Conservation (phyloP, 92 coral and sea anemone species). For the Bergia puertoricense region DNA sequence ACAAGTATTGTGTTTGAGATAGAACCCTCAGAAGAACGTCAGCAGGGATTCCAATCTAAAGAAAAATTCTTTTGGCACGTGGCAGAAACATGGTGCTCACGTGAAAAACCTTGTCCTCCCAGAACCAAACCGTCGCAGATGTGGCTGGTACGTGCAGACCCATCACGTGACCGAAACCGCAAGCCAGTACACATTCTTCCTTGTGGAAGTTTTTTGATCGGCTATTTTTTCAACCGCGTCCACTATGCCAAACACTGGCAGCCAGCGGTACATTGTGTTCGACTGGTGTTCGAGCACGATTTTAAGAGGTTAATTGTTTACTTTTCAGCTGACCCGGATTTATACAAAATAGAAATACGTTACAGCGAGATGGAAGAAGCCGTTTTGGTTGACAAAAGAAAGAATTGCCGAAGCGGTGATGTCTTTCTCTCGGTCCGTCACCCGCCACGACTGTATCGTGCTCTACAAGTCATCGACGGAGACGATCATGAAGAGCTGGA, state of each 20-base stretch:
- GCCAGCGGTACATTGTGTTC: slow-evolving; percentile 57
- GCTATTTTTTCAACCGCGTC: slow-evolving; percentile 75
- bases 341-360: slow-evolving; percentile 63
- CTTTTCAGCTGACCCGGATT: slow-evolving; percentile 44
- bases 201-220: slow-evolving; percentile 61
- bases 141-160: slow-evolving; percentile 68
- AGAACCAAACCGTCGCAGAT: slow-evolving; percentile 42
- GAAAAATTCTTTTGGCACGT: slow-evolving; percentile 56
- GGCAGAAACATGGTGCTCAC: slow-evolving; percentile 73
- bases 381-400: slow-evolving; percentile 62
- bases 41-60: slow-evolving; percentile 35
- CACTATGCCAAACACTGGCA: slow-evolving; percentile 75
- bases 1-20: slow-evolving; percentile 41
- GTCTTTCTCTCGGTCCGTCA: slow-evolving; percentile 53
- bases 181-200: slow-evolving; percentile 76
- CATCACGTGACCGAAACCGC: slow-evolving; percentile 22
- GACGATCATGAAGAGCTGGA: slow-evolving; percentile 44
- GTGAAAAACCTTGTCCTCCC: slow-evolving; percentile 11
- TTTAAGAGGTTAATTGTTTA: slow-evolving; percentile 66
- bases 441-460: slow-evolving; percentile 66
- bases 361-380: slow-evolving; percentile 81
- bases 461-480: background rate
- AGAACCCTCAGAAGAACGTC: slow-evolving; percentile 48
- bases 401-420: background rate
- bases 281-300: slow-evolving; percentile 85